These are phyloP conservation scores for Drosophila burlai DNA, from an alignment of 1,140 invertebrate species.

Conservation along the genomic window DNA sequence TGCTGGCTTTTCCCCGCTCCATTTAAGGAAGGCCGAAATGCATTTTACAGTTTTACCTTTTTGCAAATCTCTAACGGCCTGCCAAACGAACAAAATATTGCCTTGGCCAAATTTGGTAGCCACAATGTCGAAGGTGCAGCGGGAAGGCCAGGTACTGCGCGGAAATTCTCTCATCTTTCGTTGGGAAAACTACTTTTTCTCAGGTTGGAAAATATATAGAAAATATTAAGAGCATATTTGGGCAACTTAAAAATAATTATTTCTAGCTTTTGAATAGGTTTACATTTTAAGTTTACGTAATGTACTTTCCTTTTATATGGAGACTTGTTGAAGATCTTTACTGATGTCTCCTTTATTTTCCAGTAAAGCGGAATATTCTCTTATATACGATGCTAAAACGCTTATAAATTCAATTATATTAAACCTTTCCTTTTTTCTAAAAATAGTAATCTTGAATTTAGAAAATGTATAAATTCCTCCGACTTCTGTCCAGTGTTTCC, in stretches of 20 bases:
- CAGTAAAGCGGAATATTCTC: too few species aligned
- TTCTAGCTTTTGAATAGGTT: neutral
- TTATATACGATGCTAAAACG: too few species aligned
- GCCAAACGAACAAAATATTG: constrained; percentile 73
- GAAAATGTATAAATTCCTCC: neutral
- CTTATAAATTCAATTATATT: neutral
- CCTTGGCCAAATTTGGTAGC: constrained; percentile 72
- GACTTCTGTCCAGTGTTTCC: neutral
- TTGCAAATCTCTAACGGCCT: constrained; percentile 76
- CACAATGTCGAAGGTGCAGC: constrained; percentile 33
- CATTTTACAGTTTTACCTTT: constrained; percentile 74
- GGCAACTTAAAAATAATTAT: neutral
- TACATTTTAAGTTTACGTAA: too few species aligned
- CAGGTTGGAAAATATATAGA: neutral
- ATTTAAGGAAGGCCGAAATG: constrained; percentile 75
- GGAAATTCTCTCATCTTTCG: constrained; percentile 2
- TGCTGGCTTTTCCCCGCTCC: constrained; percentile 67
- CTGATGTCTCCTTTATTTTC: too few species aligned
- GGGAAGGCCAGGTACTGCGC: neutral
- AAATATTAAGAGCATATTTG: neutral
- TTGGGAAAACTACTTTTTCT: neutral
- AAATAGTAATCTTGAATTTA: neutral
- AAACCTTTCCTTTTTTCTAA: neutral
- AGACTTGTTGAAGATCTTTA: too few species aligned
- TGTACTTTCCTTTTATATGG: too few species aligned